Evolutionary conservation across 1,140 invertebrate species (phyloP).

Genomic region (Euglossa dilemma): DNA sequence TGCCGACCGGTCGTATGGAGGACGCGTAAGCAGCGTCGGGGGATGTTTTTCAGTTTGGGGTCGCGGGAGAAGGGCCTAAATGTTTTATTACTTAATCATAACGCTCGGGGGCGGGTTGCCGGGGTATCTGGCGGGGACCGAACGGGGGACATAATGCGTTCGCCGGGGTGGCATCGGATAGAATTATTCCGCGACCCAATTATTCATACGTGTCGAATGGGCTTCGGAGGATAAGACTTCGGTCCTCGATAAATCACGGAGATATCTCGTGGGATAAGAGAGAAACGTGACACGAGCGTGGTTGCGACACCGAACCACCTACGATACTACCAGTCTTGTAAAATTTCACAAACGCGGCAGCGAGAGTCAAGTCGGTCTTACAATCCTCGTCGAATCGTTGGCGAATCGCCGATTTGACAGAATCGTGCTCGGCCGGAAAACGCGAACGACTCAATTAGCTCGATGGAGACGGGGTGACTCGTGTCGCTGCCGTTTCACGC

Average conservation of each 20-base stretch:
- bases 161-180: constrained; percentile 10
- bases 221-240: constrained; percentile 1
- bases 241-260: constrained; percentile 39
- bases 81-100: constrained; percentile 82
- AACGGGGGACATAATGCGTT: constrained; percentile 56
- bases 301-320: not conserved
- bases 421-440: too few species aligned
- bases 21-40: constrained; percentile 57
- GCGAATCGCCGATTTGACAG: not conserved
- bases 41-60: constrained; percentile 75
- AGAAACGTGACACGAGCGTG: not conserved
- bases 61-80: constrained; percentile 71
- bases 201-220: constrained; percentile 61
- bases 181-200: constrained; percentile 63
- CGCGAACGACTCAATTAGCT: constrained; percentile 61
- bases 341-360: not conserved
- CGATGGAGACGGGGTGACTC: constrained; percentile 47
- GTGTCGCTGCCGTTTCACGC: constrained; percentile 6
- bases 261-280: constrained; percentile 12
- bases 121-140: constrained; percentile 34
- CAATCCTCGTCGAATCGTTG: too few species aligned
- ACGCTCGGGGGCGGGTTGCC: constrained; percentile 66
- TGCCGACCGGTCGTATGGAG: constrained; percentile 60
- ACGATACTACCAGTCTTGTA: too few species aligned
- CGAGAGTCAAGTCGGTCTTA: too few species aligned